Percentiles rank a stretch among this genome's conserved stretches.
These are phyloP conservation scores for Cotesia chilonis DNA, from an alignment of 1,140 invertebrate species.

Conservation along the genomic window DNA sequence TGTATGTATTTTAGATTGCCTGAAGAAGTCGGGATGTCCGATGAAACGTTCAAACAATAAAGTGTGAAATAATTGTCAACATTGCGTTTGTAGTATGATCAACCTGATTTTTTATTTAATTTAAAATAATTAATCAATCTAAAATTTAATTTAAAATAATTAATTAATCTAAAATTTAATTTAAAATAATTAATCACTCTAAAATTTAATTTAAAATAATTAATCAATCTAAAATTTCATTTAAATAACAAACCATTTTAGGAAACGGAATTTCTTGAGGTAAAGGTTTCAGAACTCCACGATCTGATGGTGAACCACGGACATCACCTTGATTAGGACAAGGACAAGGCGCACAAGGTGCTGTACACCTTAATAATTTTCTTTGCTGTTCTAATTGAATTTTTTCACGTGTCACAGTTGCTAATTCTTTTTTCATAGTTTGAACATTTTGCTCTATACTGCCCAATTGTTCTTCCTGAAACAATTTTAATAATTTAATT, in stretches of 20 bases:
- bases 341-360: constrained; percentile 50
- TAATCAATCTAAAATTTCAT: not conserved
- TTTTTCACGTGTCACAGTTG: constrained; percentile 68
- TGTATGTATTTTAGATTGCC: no score
- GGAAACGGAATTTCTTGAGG: not conserved
- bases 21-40: no score
- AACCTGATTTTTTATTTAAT: no score
- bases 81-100: no score
- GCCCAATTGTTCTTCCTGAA: constrained; percentile 69
- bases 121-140: no score
- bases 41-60: no score
- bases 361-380: constrained; percentile 61
- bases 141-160: no score
- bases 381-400: constrained; percentile 67
- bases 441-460: constrained; percentile 72
- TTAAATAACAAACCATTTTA: not conserved
- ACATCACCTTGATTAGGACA: constrained; percentile 40
- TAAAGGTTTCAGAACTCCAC: not conserved
- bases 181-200: not conserved
- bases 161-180: no score
- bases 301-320: not conserved
- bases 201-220: not conserved
- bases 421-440: constrained; percentile 70
- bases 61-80: no score
- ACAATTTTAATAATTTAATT: constrained; percentile 13